Evolutionary conservation across 2,113 vertebrate genomes (phyloP), one percentile per base, ranked within the genome.

Genomic region (Theristicus caerulescens): DNA sequence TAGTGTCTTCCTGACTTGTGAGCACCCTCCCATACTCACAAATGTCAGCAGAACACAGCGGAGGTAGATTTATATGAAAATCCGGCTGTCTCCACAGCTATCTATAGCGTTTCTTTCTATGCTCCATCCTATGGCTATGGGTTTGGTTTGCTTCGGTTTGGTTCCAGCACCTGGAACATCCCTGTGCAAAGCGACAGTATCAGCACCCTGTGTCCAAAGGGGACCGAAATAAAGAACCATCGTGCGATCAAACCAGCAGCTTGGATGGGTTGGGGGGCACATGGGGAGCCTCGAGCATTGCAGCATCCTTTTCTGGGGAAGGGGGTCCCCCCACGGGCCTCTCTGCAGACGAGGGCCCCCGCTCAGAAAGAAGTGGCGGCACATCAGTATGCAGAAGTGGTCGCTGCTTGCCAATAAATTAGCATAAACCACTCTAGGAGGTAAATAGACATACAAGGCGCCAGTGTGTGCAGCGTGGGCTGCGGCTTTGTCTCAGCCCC

Each of bases 381-480:
- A 84, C 96, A 97, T 97, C 94, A 90, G 95, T 95, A 98, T 98
- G 97, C 98, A 95, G 90, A 87, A 96, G 91, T 97, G 94, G 96
- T 94, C 64, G 52, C 40, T 49, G 57, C 96, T 96, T 82, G 91
- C 94, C 69, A 78, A 93, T 95, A 96, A 97, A 98, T 98, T 97
- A 98, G 96, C 98, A 98, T 97, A 98, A 97, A 90, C 74, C 92
- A 54, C 97, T 96, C 97, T 96, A 79, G 98, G 98, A 98, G 98
- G 98, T 97, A 95, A 97, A 97, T 97, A 97, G 96, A 97, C 97
- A 97, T 97, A 95, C 96, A 96, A 94, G 97, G 97, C 96, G 88
- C 97, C 87, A 97, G 96, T 98, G 96, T 95, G 96, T 94, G 92
- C 96, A 90, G 95, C 76, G 86, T 95, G 79, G 97, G 96, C 95